These are phyloP conservation scores for Pandemis heparana DNA, from an alignment of 2,888 invertebrate species.

Conservation along the genomic window DNA sequence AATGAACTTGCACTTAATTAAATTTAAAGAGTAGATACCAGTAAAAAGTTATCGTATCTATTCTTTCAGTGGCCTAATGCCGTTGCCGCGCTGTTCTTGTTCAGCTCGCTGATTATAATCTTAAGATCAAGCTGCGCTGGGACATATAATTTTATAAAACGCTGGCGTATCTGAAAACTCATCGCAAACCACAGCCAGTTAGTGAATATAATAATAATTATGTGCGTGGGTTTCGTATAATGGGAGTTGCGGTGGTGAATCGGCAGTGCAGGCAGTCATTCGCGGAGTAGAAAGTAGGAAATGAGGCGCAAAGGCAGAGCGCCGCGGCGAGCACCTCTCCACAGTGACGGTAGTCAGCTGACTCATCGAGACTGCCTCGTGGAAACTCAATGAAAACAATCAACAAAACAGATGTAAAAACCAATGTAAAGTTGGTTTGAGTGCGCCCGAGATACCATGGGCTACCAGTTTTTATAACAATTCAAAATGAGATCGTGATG, in stretches of 20 bases:
- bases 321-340: conserved; percentile 41
- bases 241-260: conserved; percentile 50
- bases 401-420: conserved; percentile 43
- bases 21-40: background rate
- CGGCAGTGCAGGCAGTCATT: conserved; percentile 43
- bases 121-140: background rate
- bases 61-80: background rate
- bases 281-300: conserved; percentile 62
- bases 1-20: background rate
- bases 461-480: conserved; percentile 59
- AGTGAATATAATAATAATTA: conserved; percentile 47
- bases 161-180: conserved; percentile 24
- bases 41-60: too few relatives aligned
- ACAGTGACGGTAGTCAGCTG: conserved; percentile 53
- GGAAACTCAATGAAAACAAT: conserved; percentile 16
- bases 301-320: conserved; percentile 56
- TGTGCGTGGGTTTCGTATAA: conserved; percentile 52
- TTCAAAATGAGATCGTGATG: conserved; percentile 71
- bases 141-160: conserved; percentile 13
- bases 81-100: background rate
- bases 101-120: background rate
- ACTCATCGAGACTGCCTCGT: conserved; percentile 49
- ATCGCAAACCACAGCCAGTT: conserved; percentile 41
- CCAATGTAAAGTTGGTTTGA: conserved; percentile 17
- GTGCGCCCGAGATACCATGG: conserved; percentile 42